phyloP scores from a whole-genome alignment of 2,797 vertebrate genomes.

The Gymnocypris eckloni region DNA sequence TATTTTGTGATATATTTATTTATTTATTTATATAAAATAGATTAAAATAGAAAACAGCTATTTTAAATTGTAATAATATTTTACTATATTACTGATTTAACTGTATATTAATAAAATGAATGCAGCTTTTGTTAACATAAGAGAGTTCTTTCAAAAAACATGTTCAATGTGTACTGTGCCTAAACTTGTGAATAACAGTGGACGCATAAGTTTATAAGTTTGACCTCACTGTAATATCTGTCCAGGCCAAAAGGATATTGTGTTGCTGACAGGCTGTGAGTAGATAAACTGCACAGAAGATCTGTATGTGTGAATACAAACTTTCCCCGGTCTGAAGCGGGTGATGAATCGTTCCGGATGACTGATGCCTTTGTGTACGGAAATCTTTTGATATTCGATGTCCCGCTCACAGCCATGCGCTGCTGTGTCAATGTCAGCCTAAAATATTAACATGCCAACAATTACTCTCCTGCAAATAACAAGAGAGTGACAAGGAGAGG shows the following conservation, averaged over 20 bases:
- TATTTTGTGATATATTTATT: no score
- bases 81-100: neutral
- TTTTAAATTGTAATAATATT: neutral
- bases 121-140: neutral
- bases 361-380: conserved; percentile 67
- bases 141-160: neutral
- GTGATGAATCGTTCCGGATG: conserved; percentile 66
- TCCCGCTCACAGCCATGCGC: conserved; percentile 68
- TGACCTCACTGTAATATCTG: conserved; percentile 22
- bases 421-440: conserved; percentile 61
- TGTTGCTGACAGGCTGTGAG: conserved; percentile 18
- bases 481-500: conserved; percentile 12
- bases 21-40: no score
- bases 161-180: no score
- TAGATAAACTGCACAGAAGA: conserved; percentile 23
- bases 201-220: neutral
- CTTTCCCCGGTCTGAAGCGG: conserved; percentile 36
- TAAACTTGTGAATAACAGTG: neutral
- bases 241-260: conserved; percentile 13
- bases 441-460: conserved; percentile 72
- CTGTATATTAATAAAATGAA: neutral
- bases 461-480: conserved; percentile 49
- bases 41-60: neutral
- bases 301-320: conserved; percentile 35
- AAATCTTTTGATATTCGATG: conserved; percentile 70